Evolutionary conservation across 2,113 vertebrate species (phyloP).

Genomic region (Pteropus alecto): DNA sequence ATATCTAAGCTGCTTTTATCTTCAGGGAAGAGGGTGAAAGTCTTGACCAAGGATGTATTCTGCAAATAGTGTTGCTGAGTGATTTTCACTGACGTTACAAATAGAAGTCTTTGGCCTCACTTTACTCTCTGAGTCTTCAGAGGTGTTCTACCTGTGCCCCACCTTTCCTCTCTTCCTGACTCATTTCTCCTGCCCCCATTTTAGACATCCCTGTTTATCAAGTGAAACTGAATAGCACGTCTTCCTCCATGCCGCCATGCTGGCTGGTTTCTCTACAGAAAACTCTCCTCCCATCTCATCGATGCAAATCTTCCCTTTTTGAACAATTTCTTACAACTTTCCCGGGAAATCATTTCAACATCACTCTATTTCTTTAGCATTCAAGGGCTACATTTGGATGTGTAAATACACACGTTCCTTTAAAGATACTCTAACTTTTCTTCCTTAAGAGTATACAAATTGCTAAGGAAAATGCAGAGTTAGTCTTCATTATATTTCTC

Average conservation of each 20-base stretch:
- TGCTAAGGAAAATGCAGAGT: not conserved
- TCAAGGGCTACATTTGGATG: not conserved
- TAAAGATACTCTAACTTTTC: not conserved
- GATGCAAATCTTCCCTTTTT: not conserved
- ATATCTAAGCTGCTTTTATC: not conserved
- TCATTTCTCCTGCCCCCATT: not conserved
- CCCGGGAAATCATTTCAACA: not conserved
- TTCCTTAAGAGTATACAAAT: not conserved
- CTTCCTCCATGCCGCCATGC: not conserved
- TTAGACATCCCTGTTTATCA: not conserved
- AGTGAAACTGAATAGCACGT: not conserved
- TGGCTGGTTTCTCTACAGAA: not conserved
- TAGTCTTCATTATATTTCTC: not conserved
- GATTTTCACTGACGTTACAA: not conserved
- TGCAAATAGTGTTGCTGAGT: not conserved
- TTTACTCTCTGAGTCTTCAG: not conserved
- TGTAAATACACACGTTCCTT: not conserved
- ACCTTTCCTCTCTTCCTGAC: too few species aligned
- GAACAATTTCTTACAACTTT: not conserved
- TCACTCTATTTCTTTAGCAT: not conserved
- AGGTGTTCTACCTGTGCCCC: fast-evolving
- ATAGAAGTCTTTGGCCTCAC: not conserved
- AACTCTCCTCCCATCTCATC: not conserved
- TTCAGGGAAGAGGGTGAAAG: not conserved
- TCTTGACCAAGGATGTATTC: not conserved